Conservation (phyloP, 2,888 invertebrate genomes). For the Cyaniris semiargus region DNA sequence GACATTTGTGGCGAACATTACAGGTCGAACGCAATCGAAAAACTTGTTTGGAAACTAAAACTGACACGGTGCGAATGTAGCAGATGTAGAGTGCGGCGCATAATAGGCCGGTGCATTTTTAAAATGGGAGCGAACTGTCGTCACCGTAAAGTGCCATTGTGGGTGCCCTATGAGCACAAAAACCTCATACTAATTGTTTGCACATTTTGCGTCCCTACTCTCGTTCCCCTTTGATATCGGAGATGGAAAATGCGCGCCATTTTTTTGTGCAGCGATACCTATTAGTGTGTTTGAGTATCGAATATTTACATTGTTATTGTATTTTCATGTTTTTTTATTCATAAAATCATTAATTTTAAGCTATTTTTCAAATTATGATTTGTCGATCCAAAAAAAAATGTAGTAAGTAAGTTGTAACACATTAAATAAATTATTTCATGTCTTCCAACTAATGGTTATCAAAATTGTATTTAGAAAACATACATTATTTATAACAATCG, state of each 20-base stretch:
- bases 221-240: conserved; percentile 38
- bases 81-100: conserved; percentile 67
- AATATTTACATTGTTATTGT: neutral
- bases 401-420: no score
- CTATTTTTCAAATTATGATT: no score
- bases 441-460: no score
- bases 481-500: no score
- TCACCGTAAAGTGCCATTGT: conserved; percentile 72
- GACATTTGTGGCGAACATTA: neutral
- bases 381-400: no score
- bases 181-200: conserved; percentile 76
- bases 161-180: conserved; percentile 59
- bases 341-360: no score
- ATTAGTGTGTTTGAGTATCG: neutral
- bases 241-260: conserved; percentile 32
- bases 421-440: no score
- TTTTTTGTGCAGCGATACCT: conserved; percentile 32
- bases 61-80: conserved; percentile 40
- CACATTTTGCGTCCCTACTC: conserved; percentile 68
- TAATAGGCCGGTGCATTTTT: conserved; percentile 57
- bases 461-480: no score
- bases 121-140: conserved; percentile 61
- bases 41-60: conserved; percentile 21
- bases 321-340: neutral
- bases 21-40: neutral